Evolutionary conservation across 2,888 invertebrate genomes (phyloP).

Genomic region (Lepidocyrtoides sp.): DNA sequence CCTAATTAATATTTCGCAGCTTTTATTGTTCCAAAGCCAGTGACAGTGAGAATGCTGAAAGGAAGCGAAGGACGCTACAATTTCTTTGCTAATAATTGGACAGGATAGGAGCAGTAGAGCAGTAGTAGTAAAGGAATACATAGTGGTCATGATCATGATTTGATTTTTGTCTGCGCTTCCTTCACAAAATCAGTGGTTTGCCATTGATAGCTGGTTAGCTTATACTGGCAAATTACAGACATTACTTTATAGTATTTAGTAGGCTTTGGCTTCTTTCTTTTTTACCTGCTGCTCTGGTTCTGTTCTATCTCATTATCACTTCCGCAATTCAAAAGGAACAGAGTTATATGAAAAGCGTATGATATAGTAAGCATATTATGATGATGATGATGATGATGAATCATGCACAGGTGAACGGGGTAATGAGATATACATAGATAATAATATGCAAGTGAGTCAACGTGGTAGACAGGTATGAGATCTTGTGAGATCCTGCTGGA

Average conservation of each 20-base stretch:
- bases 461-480: no score
- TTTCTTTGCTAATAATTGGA: background rate
- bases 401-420: background rate
- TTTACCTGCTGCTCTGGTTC: background rate
- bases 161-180: background rate
- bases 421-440: background rate
- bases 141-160: background rate
- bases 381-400: background rate
- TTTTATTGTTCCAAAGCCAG: background rate
- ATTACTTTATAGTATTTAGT: background rate
- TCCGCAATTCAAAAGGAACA: conserved; percentile 13
- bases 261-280: background rate
- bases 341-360: background rate
- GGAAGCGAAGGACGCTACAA: background rate
- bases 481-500: conserved; percentile 1
- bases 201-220: background rate
- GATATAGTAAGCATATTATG: no score
- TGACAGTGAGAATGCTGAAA: background rate
- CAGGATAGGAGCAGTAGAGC: background rate
- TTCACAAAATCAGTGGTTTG: background rate
- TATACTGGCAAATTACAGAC: background rate
- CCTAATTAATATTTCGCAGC: background rate
- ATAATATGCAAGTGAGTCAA: no score
- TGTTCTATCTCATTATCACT: conserved; percentile 14
- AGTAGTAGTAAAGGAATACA: background rate